phyloP scores from a whole-genome alignment of 2,797 vertebrate genomes.

The Scolopax rusticola region DNA sequence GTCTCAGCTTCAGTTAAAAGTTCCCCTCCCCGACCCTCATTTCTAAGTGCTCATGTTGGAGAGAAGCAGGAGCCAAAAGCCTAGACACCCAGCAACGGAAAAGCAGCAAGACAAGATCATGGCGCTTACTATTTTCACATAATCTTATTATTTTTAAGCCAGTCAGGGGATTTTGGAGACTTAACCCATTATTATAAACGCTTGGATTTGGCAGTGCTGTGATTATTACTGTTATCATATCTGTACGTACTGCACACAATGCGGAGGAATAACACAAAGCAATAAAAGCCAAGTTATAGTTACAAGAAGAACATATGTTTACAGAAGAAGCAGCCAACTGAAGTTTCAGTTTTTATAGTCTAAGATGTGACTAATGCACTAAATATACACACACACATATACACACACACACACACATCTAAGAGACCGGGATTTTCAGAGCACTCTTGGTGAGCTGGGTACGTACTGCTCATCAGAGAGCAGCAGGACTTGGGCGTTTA shows the following conservation, averaged over 20 bases:
- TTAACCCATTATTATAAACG: neutral
- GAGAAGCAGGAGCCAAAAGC: neutral
- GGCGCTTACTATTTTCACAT: neutral
- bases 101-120: neutral
- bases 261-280: neutral
- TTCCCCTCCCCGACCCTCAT: neutral
- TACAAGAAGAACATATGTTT: neutral
- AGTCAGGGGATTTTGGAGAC: conserved; percentile 32
- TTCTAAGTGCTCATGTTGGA: fast-evolving
- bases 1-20: neutral
- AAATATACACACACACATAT: neutral
- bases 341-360: neutral
- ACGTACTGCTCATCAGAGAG: fast-evolving
- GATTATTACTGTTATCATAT: neutral
- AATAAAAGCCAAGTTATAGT: neutral
- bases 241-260: neutral
- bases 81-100: neutral
- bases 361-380: neutral
- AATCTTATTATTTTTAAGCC: conserved; percentile 40
- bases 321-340: neutral
- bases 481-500: neutral
- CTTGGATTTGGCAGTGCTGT: neutral
- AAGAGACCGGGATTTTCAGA: neutral
- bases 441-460: neutral
- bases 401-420: neutral